phyloP scores from a whole-genome alignment of 2,888 invertebrate species.

The Chromoteleia sp. region DNA sequence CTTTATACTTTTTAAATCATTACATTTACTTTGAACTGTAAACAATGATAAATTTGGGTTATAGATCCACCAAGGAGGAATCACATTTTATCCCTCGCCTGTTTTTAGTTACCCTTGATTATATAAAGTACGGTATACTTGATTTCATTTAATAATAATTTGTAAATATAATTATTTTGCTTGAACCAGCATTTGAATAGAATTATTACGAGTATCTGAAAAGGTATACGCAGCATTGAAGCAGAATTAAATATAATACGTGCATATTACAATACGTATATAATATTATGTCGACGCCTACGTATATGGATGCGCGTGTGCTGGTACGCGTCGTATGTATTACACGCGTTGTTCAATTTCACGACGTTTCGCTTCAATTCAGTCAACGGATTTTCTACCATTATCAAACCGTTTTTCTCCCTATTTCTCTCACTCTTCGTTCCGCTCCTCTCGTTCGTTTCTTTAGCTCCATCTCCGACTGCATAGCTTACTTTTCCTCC shows the following conservation, averaged over 20 bases:
- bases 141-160: too few species aligned
- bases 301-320: constrained; percentile 27
- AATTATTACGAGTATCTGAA: constrained; percentile 26
- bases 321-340: constrained; percentile 75
- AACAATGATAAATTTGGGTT: constrained; percentile 21
- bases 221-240: constrained; percentile 25
- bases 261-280: constrained; percentile 53
- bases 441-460: constrained; percentile 40
- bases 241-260: constrained; percentile 47
- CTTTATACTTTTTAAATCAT: constrained; percentile 14
- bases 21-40: constrained; percentile 21
- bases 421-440: constrained; percentile 69
- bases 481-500: constrained; percentile 54
- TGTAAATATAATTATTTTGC: not conserved
- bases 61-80: constrained; percentile 13
- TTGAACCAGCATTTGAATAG: too few species aligned
- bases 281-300: constrained; percentile 54
- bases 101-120: too few species aligned
- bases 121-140: too few species aligned
- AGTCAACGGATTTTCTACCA: constrained; percentile 83
- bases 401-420: constrained; percentile 78
- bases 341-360: constrained; percentile 84
- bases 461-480: constrained; percentile 51
- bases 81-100: not conserved
- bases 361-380: constrained; percentile 83